phyloP scores from a whole-genome alignment of 2,797 vertebrate species.

The Aythya fuligula region DNA sequence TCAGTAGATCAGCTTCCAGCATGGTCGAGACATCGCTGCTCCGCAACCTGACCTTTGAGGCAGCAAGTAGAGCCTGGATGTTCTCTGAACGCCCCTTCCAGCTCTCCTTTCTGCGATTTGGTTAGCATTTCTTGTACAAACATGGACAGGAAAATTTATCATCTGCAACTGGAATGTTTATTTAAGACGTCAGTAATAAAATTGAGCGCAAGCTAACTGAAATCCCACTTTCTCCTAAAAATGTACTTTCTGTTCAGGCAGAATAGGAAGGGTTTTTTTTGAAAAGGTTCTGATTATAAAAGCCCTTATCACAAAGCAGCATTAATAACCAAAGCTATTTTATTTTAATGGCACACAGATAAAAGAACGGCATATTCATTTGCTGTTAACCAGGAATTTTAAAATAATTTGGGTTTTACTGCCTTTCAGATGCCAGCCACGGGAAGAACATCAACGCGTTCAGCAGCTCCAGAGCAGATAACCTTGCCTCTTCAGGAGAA shows the following conservation, averaged over 20 bases:
- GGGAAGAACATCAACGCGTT: background rate
- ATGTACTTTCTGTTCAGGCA: background rate
- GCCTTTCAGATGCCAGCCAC: background rate
- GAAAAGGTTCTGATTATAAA: background rate
- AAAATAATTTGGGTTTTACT: slow-evolving; percentile 3
- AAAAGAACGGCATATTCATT: background rate
- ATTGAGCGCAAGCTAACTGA: background rate
- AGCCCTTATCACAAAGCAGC: background rate
- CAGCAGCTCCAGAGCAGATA: background rate
- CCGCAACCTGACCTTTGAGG: background rate
- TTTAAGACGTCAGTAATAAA: background rate
- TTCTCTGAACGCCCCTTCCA: background rate
- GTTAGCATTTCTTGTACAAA: background rate
- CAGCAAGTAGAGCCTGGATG: background rate
- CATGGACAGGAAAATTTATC: background rate
- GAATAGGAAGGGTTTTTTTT: background rate
- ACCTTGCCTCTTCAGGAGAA: background rate
- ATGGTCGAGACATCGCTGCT: rapidly evolving
- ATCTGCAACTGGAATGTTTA: background rate
- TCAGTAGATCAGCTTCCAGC: background rate
- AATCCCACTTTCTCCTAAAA: background rate
- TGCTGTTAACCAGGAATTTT: background rate
- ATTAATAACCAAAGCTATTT: background rate
- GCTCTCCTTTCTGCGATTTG: background rate
- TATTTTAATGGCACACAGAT: background rate